Evolutionary conservation across 1,140 invertebrate genomes (phyloP), one percentile per base, ranked within the genome.

Genomic region (Carposina sasakii): DNA sequence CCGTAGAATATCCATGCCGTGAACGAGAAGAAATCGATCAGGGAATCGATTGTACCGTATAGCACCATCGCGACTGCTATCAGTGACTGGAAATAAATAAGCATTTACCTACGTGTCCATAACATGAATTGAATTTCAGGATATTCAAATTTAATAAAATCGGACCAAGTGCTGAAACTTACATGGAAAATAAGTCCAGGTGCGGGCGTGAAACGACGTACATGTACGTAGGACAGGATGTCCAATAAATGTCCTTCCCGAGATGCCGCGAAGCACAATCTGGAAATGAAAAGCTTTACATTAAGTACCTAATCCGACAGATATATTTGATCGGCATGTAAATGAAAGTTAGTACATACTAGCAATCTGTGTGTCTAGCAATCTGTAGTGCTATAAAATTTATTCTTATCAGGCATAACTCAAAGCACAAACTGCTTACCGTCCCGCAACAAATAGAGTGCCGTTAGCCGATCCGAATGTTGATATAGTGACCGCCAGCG

Each of bases 391-490:
- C n/a, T n/a, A n/a, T 44, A 8, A 6, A 4, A 19, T 30, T 12
- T 21, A 46, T 20, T 36, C 31, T 37, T 15, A 19, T 36, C 31
- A 17, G 4, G 31, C 16, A 21, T 23, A 24, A 30, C 2, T 36
- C 21, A 3, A 22, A 8, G 1, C 3, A 30, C 24, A 12, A 12
- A 28, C n/a, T 28, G 24, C 53, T 53, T 76, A 91, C 88, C 94
- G 90, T 78, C 94, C 94, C 44, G 94, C 93, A 16, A 93, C 93
- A 71, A 99, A 98, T 16, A 98, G 88, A 3, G 97, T 98, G 46
- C 97, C 97, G 78, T 99, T 98, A 17, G 97, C 96, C 15, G 96
- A 97, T 34, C 97, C 97, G 85, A 99, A 98, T 1, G 96, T 98
- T 23, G 96, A 98, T 48, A 98, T 93, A 4, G 96, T 96, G 15